Base-by-base conservation (phyloP, 2,888 invertebrate genomes). In the Lasioglossum leucozonium region DNA sequence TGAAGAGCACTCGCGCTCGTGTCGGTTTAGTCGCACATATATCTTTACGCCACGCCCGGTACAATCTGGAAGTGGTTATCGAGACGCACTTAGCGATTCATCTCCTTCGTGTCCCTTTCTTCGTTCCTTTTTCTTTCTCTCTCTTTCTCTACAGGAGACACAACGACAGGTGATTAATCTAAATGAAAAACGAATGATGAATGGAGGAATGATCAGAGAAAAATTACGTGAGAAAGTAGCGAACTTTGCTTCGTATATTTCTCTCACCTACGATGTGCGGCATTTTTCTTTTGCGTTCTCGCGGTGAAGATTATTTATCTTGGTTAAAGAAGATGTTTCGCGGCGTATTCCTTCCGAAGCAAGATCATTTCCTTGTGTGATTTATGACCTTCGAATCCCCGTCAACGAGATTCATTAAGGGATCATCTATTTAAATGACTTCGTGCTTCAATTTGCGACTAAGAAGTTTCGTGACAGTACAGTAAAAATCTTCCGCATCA, bases 51-150 rank as follows among this genome's bases (percentile, higher is more conserved):
- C 87, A 79, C 82, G 77, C 81, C 74, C 62, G 40, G 81, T 73
- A 72, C 74, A 79, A 82, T 79, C 77, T 79, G 81, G 84, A 85
- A 83, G 86, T 80, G 85, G 55, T 72, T 84, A 79, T 84, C 69
- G 85, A 77, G 75, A 69, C 75, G 67, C 69, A 76, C 75, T 85
- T 77, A 79, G 67, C 47, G 73, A 82, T 82, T 58, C 72, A 58
- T 77, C 73, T 58, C 55, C 55, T 72, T 55, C 47, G 13, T 69
- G 40, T 37, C 37, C 10, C 10, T 37, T 34, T 67, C 62, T 67
- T 22, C 62, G 6, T 62, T 30, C 18, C 18, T 34, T 11, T 40
- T 40, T 13, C 4, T 2, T n/a, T 69, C n/a, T n/a, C n/a, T n/a
- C 40, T 22, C n/a, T 62, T 72, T 30, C 30, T 72, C n/a, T n/a